phyloP scores from a whole-genome alignment of 2,113 vertebrate species.

The Aleadryas rufinucha region DNA sequence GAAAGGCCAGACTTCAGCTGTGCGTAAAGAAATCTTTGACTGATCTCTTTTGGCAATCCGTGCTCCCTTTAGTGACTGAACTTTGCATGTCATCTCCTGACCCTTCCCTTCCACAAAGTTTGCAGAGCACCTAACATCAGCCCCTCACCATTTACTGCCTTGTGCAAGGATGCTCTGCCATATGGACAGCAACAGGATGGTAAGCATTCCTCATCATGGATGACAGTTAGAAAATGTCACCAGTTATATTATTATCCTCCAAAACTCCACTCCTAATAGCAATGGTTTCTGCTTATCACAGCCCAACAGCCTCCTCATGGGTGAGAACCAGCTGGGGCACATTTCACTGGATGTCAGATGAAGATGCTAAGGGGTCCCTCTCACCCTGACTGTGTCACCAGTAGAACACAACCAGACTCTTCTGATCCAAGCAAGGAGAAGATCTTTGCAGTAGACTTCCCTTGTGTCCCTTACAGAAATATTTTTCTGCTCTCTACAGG shows the following conservation, averaged over 20 bases:
- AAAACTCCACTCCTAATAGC: background rate
- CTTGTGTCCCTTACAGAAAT: background rate
- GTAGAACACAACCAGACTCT: background rate
- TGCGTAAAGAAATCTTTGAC: background rate
- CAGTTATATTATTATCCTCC: background rate
- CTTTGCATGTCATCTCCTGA: background rate
- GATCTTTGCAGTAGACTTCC: background rate
- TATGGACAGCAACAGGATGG: background rate
- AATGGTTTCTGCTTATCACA: background rate
- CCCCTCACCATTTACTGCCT: background rate
- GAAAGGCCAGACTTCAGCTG: background rate
- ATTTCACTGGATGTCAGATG: background rate
- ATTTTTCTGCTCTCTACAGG: conserved; percentile 32
- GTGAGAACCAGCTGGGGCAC: background rate
- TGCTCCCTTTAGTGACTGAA: background rate
- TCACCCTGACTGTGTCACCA: background rate
- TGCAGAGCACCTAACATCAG: background rate
- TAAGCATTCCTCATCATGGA: background rate
- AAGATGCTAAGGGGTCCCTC: background rate
- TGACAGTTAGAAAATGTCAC: background rate
- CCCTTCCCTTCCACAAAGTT: background rate
- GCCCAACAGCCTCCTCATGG: background rate
- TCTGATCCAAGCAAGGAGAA: background rate
- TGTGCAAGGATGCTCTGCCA: background rate
- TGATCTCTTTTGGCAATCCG: background rate